A percentile compares a stretch with the other conserved stretches of the same genome.
Conservation (phyloP, 2,797 vertebrate genomes). For the Anisognathus igniventris region DNA sequence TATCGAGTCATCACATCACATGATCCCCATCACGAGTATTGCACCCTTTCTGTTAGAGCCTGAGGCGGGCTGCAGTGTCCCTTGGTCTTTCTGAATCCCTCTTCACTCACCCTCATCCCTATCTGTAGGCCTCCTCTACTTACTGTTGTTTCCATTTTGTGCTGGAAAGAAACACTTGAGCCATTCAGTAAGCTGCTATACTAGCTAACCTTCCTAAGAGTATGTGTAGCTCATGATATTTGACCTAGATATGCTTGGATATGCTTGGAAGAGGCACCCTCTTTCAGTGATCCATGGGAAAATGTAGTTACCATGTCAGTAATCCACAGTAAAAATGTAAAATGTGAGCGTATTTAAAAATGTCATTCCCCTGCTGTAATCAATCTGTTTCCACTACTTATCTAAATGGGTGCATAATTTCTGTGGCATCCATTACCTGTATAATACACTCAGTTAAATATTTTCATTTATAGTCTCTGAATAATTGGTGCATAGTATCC, state of each 20-base stretch:
- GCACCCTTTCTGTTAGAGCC: background rate
- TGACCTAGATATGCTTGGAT: background rate
- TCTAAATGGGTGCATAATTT: background rate
- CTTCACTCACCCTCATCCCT: background rate
- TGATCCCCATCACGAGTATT: fast-evolving
- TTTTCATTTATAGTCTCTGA: background rate
- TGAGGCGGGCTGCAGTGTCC: background rate
- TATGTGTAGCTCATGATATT: background rate
- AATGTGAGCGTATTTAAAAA: fast-evolving
- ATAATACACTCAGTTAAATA: background rate
- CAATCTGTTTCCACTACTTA: background rate
- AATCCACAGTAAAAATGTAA: background rate
- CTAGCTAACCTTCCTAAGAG: background rate
- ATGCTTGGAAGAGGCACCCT: background rate
- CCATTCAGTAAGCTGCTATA: background rate
- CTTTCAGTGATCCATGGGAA: background rate
- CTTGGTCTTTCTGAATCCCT: background rate
- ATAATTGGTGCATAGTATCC: background rate
- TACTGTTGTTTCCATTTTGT: background rate
- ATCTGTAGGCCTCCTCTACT: background rate
- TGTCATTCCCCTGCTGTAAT: background rate
- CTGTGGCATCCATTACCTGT: background rate
- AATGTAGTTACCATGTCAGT: background rate
- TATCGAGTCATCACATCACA: fast-evolving
- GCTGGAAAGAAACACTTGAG: background rate